A percentile compares a stretch with the other conserved stretches of the same genome.
phyloP scores from a whole-genome alignment of 2,797 vertebrate species.

The Crotalus adamanteus region DNA sequence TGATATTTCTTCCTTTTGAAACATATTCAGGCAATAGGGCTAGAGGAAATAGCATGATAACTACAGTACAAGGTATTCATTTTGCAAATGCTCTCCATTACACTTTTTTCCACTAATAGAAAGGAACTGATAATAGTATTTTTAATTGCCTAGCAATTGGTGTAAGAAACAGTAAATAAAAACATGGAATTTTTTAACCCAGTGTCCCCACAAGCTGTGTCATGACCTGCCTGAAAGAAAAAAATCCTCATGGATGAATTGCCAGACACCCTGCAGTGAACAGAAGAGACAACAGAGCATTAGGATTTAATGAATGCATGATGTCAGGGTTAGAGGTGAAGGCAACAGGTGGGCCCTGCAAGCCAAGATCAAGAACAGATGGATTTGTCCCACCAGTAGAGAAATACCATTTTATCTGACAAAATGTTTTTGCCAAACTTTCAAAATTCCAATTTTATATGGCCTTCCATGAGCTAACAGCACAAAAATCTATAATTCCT shows the following conservation, averaged over 20 bases:
- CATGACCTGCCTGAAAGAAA: background rate
- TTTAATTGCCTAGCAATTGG: slow-evolving; percentile 15
- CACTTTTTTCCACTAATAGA: slow-evolving; percentile 15
- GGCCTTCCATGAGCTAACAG: background rate
- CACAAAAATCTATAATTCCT: background rate
- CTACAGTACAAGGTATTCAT: slow-evolving; percentile 2
- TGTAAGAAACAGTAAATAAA: slow-evolving; percentile 28
- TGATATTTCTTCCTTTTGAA: slow-evolving; percentile 16
- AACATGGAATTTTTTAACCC: background rate
- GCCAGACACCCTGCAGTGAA: background rate
- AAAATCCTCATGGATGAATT: background rate
- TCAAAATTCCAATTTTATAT: background rate
- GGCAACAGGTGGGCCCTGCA: slow-evolving; percentile 23
- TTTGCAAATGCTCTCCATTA: slow-evolving; percentile 15
- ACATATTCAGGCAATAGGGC: slow-evolving; percentile 26
- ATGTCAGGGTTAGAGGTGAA: background rate
- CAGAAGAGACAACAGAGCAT: background rate
- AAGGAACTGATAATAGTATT: background rate
- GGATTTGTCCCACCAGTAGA: background rate
- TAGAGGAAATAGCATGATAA: slow-evolving; percentile 17
- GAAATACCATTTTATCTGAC: background rate
- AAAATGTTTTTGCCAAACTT: background rate
- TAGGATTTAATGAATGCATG: slow-evolving; percentile 20
- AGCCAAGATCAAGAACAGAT: slow-evolving; percentile 20
- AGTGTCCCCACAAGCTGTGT: background rate